Evolutionary conservation across 1,140 invertebrate species (phyloP), one percentile per base, ranked within the genome.

Genomic region (Chymomyza costata): DNA sequence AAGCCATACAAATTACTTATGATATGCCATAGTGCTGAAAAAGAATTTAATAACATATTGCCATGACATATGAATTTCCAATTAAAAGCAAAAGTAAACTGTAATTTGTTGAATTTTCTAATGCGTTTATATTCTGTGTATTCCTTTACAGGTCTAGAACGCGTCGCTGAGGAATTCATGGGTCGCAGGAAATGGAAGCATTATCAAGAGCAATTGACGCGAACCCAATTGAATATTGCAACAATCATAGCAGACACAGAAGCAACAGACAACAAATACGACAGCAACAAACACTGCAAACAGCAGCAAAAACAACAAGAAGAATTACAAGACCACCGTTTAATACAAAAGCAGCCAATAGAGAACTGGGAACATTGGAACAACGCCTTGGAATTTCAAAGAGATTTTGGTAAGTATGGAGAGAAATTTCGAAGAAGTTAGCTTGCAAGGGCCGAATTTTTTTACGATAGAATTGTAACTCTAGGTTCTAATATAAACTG

Each of bases 121-220:
- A 11, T 28, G n/a, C n/a, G n/a, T n/a, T n/a, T n/a, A n/a, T n/a
- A n/a, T n/a, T n/a, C n/a, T n/a, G n/a, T n/a, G n/a, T n/a, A n/a
- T n/a, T n/a, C n/a, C 2, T 2, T 61, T 60, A 65, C 86, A 97
- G 95, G 95, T 90, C 90, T 97, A 91, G 95, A 97, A 93, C 91
- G 94, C 88, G 93, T 97, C 88, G 94, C 95, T 89, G 94, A 96
- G 89, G 94, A 96, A 91, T 93, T 96, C 89, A 95, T 95, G 92
- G 94, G 94, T 90, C 91, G 93, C 90, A 93, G 93, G 91, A 94
- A 92, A 94, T 95, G 94, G 92, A 94, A 93, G 90, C 91, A 93
- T 88, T 94, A 93, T 87, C 94, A 92, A 90, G 93, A 93, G 88
- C 92, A 89, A 86, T 89, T 93, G 62, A 81, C 76, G 67, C 63